Base-by-base conservation (phyloP, 2,797 vertebrate species). In the Tarsius wallacei region DNA sequence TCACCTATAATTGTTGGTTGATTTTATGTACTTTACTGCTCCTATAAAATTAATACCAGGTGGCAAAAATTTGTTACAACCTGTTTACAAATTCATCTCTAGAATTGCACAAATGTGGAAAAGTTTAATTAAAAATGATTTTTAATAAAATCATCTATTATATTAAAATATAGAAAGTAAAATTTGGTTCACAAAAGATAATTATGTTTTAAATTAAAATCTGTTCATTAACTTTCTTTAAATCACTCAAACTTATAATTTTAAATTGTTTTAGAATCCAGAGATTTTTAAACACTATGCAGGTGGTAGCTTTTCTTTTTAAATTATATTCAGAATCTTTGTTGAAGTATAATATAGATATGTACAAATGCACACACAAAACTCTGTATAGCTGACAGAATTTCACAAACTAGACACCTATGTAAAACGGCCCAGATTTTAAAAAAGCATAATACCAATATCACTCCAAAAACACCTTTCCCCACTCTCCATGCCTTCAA, bases 141-240 rank as follows among this genome's bases (percentile, higher is more conserved):
- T 93, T 95, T 74, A 90, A 77, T 91, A 78, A 96, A 93, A 63
- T n/a, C 8, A 82, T 19, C 57, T 15, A 51, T 92, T 93, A 88
- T 61, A n/a, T 77, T 91, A 95, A 90, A 8, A 85, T 77, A 11
- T 53, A 73, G 9, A 77, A 76, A 82, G 8, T 82, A 90, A 88
- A 81, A 85, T 68, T 57, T 84, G 10, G 10, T 17, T 64, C 49
- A 74, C 81, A n/a, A 59, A 91, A n/a, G 7, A 88, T 1, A 88
- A 1, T n/a, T 71, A 70, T 55, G 3, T 74, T 86, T 94, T 87
- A 90, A 92, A 87, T 85, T 51, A 95, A 90, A 90, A 33, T 47
- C 33, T 87, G 8, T 26, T 66, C 49, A 66, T 19, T 88, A 76
- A 81, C 73, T 94, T 96, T 90, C 68, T 91, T 84, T 71, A 90